phyloP scores from a whole-genome alignment of 2,888 invertebrate genomes.

The Xanthia togata region DNA sequence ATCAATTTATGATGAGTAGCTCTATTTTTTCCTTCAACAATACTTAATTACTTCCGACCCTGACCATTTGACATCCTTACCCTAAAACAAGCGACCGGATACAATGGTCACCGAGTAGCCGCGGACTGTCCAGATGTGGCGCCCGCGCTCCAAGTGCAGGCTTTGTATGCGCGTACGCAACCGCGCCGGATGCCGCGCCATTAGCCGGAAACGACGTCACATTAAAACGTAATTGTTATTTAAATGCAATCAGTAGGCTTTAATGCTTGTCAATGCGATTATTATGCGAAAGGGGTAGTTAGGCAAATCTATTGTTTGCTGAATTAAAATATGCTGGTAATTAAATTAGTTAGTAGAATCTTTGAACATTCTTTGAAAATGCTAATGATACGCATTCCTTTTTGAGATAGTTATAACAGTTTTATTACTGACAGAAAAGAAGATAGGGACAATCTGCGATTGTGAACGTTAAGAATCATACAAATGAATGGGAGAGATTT shows the following conservation, averaged over 20 bases:
- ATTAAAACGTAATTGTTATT: constrained; percentile 83
- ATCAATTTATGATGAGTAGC: background rate
- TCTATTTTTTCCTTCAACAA: background rate
- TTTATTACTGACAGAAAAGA: background rate
- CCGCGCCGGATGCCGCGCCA: constrained; percentile 78
- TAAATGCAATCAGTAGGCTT: constrained; percentile 76
- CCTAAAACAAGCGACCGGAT: constrained; percentile 62
- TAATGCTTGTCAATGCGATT: constrained; percentile 60
- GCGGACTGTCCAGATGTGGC: constrained; percentile 76
- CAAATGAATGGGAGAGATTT: background rate
- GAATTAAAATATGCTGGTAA: constrained; percentile 28
- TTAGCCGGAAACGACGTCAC: constrained; percentile 79
- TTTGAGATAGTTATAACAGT: background rate
- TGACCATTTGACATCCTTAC: constrained; percentile 50
- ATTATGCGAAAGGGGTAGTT: constrained; percentile 56
- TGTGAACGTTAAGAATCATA: background rate
- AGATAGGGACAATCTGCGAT: too few species aligned
- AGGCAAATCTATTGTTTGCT: constrained; percentile 57
- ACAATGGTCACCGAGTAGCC: constrained; percentile 60
- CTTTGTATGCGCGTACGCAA: constrained; percentile 82
- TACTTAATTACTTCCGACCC: constrained; percentile 21
- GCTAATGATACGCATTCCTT: constrained; percentile 32
- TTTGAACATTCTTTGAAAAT: too few species aligned
- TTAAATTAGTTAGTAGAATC: constrained; percentile 35
- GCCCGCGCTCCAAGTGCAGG: constrained; percentile 72